Conservation (phyloP, 2,113 vertebrate species). For the Phalacrocorax brasilianus region DNA sequence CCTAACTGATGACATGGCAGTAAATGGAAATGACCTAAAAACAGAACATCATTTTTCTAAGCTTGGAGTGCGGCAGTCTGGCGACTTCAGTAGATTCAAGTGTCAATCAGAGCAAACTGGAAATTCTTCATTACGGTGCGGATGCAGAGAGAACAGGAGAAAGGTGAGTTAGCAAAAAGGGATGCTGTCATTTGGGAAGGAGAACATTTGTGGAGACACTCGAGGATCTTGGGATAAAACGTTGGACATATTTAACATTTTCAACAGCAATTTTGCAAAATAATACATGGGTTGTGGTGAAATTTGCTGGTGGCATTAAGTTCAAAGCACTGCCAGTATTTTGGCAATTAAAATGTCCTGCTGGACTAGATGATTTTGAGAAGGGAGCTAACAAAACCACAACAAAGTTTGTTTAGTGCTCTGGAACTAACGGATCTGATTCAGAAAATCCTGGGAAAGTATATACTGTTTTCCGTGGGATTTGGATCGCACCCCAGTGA, state of each 20-base stretch:
- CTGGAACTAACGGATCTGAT: neutral
- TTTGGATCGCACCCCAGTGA: neutral
- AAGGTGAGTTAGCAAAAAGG: neutral
- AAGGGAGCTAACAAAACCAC: neutral
- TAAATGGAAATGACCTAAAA: neutral
- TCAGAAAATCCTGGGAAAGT: neutral
- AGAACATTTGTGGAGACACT: neutral
- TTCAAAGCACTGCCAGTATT: neutral
- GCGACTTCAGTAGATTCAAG: neutral
- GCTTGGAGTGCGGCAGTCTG: neutral
- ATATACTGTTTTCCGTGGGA: neutral
- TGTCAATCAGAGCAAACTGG: neutral
- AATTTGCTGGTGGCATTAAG: neutral
- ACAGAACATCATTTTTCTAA: neutral
- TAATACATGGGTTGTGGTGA: neutral
- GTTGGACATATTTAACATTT: neutral
- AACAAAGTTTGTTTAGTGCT: neutral
- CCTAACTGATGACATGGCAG: neutral
- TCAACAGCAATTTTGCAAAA: neutral
- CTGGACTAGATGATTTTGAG: neutral
- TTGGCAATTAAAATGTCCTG: neutral
- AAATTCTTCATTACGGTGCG: neutral
- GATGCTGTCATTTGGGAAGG: neutral
- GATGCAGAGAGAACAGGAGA: neutral
- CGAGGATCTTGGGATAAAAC: neutral